Evolutionary conservation across 2,797 vertebrate species (phyloP).

Genomic region (Syndactyla subalaris): DNA sequence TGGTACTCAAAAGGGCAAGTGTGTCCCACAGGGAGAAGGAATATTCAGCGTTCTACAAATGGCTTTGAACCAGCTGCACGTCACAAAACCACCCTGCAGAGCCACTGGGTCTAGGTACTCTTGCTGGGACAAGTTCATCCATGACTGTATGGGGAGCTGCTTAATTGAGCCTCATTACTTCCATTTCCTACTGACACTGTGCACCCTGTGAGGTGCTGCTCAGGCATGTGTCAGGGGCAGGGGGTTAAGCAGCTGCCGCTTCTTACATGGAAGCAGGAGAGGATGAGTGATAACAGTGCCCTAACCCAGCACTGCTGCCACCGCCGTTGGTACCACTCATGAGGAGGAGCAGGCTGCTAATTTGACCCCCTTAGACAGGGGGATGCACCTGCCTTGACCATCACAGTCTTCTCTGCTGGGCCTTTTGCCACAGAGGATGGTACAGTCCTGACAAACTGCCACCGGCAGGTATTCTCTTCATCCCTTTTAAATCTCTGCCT

Average conservation of each 20-base stretch:
- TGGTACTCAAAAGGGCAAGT: constrained; percentile 52
- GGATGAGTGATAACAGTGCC: not conserved
- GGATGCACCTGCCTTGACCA: rapidly evolving
- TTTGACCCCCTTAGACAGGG: not conserved
- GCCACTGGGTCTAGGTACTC: constrained; percentile 37
- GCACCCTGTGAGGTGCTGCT: constrained; percentile 7
- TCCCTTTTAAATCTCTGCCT: not conserved
- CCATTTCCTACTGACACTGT: constrained; percentile 37
- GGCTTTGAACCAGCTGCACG: constrained; percentile 61
- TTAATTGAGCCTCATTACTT: constrained; percentile 59
- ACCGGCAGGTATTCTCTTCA: not conserved
- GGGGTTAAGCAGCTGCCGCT: constrained; percentile 24
- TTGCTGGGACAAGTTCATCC: constrained; percentile 66
- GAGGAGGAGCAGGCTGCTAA: not conserved
- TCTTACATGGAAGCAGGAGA: not conserved
- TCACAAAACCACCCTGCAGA: constrained; percentile 51
- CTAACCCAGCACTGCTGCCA: not conserved
- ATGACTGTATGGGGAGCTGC: constrained; percentile 11
- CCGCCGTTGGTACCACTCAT: not conserved
- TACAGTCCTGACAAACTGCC: not conserved
- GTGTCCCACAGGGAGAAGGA: constrained; percentile 56
- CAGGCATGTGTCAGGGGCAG: constrained; percentile 1
- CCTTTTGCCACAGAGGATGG: not conserved
- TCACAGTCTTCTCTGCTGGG: not conserved
- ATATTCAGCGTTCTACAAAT: constrained; percentile 21